phyloP scores from a whole-genome alignment of 2,797 vertebrate species.

The Pseudotriccus pelzelni region DNA sequence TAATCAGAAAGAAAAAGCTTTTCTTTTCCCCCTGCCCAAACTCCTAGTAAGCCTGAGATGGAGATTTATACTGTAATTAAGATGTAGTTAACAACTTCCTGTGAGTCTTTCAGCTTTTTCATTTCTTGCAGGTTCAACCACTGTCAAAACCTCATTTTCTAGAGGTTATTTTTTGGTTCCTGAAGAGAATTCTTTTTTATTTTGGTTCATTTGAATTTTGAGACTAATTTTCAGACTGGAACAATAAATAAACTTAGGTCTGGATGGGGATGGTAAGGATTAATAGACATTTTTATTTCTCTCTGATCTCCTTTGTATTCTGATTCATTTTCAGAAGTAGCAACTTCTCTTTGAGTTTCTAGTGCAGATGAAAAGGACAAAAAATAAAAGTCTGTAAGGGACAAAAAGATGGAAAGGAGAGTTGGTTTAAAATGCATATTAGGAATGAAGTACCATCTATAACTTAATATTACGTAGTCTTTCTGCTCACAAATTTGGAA shows the following conservation, averaged over 20 bases:
- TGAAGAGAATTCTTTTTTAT: constrained; percentile 18
- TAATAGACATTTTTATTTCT: not conserved
- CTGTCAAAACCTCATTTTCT: constrained; percentile 24
- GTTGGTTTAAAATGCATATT: not conserved
- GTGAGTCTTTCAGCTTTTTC: constrained; percentile 2
- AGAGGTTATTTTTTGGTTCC: constrained; percentile 20
- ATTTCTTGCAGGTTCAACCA: not conserved
- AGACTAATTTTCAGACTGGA: not conserved
- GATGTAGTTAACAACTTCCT: constrained; percentile 45
- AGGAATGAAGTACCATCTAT: not conserved
- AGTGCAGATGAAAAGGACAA: not conserved
- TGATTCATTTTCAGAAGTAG: constrained; percentile 1
- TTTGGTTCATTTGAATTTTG: constrained; percentile 37
- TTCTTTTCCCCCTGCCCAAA: not conserved
- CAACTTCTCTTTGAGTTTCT: not conserved
- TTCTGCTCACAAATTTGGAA: not conserved
- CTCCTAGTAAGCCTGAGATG: not conserved
- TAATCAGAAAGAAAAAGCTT: constrained; percentile 22
- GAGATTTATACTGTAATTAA: constrained; percentile 29
- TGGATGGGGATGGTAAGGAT: not conserved
- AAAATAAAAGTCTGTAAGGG: not conserved
- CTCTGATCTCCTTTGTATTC: not conserved
- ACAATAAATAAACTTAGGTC: not conserved
- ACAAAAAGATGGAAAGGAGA: not conserved
- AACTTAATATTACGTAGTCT: not conserved